Conservation (phyloP, 2,888 invertebrate genomes). For the Trachelus troglodyta region DNA sequence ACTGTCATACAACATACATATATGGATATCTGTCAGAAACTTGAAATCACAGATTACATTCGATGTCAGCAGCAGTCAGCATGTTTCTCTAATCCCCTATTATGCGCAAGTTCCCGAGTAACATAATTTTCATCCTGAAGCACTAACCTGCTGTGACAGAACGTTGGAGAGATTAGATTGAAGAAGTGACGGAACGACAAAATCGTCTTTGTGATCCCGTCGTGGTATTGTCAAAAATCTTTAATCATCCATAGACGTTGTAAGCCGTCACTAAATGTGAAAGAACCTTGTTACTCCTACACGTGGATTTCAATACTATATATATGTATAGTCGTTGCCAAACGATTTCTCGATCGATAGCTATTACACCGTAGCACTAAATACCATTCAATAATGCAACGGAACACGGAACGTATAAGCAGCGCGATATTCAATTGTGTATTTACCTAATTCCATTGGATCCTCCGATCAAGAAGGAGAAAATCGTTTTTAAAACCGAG, state of each 20-base stretch:
- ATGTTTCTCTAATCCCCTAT: not conserved
- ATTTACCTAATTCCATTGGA: too few species aligned
- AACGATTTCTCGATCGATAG: too few species aligned
- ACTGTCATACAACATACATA: not conserved
- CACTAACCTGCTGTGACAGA: not conserved
- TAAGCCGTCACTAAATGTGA: not conserved
- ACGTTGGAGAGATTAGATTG: not conserved
- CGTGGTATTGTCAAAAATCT: not conserved
- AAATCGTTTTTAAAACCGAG: too few species aligned
- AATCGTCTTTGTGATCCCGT: not conserved
- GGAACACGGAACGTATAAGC: too few species aligned
- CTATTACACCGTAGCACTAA: too few species aligned
- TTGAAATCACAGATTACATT: not conserved
- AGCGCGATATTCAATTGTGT: too few species aligned
- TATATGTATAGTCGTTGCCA: too few species aligned
- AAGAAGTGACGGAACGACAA: not conserved
- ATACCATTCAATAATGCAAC: too few species aligned
- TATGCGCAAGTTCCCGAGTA: not conserved
- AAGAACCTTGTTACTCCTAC: not conserved
- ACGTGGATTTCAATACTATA: not conserved
- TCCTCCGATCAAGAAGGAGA: too few species aligned
- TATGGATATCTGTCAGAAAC: not conserved
- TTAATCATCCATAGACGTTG: not conserved
- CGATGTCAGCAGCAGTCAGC: not conserved
- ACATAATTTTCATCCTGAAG: not conserved